Percentiles rank a stretch among this genome's conserved stretches.
Conservation (phyloP, 53 echinoderm and acorn worm genomes). For the Astropecten irregularis region DNA sequence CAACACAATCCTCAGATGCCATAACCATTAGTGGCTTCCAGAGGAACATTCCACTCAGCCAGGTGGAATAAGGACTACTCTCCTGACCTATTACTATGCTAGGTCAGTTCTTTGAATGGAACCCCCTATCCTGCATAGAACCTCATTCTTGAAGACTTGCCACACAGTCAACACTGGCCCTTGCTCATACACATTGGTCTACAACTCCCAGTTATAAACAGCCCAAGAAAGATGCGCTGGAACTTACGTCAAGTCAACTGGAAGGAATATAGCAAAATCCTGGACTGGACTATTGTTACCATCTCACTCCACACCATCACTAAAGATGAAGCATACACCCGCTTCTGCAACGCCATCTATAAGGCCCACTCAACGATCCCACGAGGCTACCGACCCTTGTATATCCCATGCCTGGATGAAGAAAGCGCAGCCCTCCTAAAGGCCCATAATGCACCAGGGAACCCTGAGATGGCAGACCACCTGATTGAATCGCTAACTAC, state of each 20-base stretch:
- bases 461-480: background rate
- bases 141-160: background rate
- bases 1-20: background rate
- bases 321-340: too few species aligned
- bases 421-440: background rate
- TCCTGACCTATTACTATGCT: slow-evolving; percentile 14
- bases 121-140: background rate
- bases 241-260: slow-evolving; percentile 2
- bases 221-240: background rate
- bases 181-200: background rate
- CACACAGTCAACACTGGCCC: slow-evolving; percentile 7
- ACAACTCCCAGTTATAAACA: background rate
- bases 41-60: background rate
- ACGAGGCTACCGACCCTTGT: background rate
- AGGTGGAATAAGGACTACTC: background rate
- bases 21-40: background rate
- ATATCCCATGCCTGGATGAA: background rate
- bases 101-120: background rate
- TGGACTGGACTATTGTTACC: background rate
- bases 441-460: slow-evolving; percentile 1
- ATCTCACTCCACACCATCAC: background rate
- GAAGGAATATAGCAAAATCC: background rate
- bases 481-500: slow-evolving; percentile 9
- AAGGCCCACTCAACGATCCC: background rate
- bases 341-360: too few species aligned